These are phyloP conservation scores for Stictocephala bisonia DNA, from an alignment of 2,888 invertebrate genomes.

Conservation along the genomic window DNA sequence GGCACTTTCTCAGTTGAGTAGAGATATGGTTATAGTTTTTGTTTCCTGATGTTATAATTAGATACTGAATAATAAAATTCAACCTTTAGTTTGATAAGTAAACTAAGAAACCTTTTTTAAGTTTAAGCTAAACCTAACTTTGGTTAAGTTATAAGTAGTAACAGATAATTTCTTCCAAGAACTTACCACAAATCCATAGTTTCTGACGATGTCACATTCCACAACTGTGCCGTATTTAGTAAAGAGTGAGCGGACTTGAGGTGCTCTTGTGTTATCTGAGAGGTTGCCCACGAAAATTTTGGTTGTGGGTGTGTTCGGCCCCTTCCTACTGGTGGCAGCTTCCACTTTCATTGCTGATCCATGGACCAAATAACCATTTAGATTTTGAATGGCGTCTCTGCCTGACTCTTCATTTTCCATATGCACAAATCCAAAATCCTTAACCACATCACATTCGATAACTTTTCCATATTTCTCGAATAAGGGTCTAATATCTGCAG, in stretches of 20 bases:
- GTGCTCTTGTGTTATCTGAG: constrained; percentile 91
- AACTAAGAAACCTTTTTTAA: too few species aligned
- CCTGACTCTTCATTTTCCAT: constrained; percentile 95
- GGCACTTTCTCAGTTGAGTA: too few species aligned
- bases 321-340: constrained; percentile 90
- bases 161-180: not conserved
- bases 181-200: constrained; percentile 92
- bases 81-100: too few species aligned
- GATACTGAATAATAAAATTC: too few species aligned
- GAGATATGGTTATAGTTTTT: too few species aligned
- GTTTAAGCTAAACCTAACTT: too few species aligned
- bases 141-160: not conserved
- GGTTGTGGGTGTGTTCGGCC: constrained; percentile 86
- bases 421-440: constrained; percentile 99
- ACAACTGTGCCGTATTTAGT: constrained; percentile 95
- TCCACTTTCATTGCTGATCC: constrained; percentile 92
- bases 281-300: constrained; percentile 98
- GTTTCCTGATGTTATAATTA: too few species aligned
- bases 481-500: constrained; percentile 88
- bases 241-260: constrained; percentile 92
- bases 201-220: constrained; percentile 97
- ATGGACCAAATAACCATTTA: constrained; percentile 89
- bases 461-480: constrained; percentile 98
- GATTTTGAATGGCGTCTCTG: constrained; percentile 88
- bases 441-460: constrained; percentile 97